phyloP scores from a whole-genome alignment of 2,797 vertebrate species.

The Bucorvus abyssinicus region DNA sequence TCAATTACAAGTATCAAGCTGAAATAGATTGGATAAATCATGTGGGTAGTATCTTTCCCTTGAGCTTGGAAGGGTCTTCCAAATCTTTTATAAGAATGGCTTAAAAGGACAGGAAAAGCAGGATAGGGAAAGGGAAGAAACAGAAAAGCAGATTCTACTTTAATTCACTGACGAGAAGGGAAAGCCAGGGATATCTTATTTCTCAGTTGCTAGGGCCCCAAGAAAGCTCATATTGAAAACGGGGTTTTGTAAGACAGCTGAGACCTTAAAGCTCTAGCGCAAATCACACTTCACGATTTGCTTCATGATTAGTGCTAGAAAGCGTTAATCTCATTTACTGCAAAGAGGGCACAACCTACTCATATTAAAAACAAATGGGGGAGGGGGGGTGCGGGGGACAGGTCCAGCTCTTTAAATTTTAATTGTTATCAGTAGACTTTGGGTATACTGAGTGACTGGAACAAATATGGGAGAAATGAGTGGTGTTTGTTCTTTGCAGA shows the following conservation, averaged over 20 bases:
- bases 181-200: neutral
- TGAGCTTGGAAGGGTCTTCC: neutral
- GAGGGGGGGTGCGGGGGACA: fast-evolving
- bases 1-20: slow-evolving; percentile 8
- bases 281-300: neutral
- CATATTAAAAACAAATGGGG: neutral
- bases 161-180: neutral
- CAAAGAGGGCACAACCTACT: neutral
- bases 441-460: neutral
- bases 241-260: neutral
- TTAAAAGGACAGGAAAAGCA: neutral
- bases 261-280: neutral
- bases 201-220: neutral
- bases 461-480: neutral
- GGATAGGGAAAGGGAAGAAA: neutral
- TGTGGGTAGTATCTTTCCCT: neutral
- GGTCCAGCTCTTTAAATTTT: neutral
- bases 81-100: neutral
- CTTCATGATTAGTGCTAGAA: neutral
- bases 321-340: neutral
- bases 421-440: neutral
- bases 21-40: neutral
- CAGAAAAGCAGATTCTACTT: neutral
- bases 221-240: neutral
- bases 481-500: neutral